A percentile compares a stretch with the other conserved stretches of the same genome.
These are phyloP conservation scores for Lagocephalus sceleratus DNA, from an alignment of 2,797 vertebrate genomes.

Conservation along the genomic window DNA sequence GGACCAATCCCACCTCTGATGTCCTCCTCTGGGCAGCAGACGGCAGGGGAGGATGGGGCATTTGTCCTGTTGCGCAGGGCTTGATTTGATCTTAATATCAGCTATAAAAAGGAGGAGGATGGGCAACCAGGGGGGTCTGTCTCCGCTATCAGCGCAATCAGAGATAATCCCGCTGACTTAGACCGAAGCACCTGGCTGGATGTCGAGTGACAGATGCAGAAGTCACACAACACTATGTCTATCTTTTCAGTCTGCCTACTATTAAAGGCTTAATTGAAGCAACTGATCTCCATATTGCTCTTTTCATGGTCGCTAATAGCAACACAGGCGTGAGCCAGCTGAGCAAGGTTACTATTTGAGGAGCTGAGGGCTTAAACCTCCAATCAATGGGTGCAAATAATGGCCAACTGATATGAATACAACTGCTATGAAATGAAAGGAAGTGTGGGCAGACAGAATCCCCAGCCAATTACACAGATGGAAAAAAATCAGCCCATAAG, in stretches of 20 bases:
- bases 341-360: slow-evolving; percentile 71
- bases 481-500: slow-evolving; percentile 66
- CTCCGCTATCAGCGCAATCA: slow-evolving; percentile 80
- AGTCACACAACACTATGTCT: slow-evolving; percentile 49
- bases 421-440: slow-evolving; percentile 73
- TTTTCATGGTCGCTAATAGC: slow-evolving; percentile 72
- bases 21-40: slow-evolving; percentile 93
- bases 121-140: slow-evolving; percentile 56
- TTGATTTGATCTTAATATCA: slow-evolving; percentile 76
- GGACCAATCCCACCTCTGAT: slow-evolving; percentile 89
- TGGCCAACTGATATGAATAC: slow-evolving; percentile 76
- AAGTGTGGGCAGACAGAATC: slow-evolving; percentile 65
- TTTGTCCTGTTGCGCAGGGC: slow-evolving; percentile 81
- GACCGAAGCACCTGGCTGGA: slow-evolving; percentile 74
- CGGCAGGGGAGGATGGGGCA: slow-evolving; percentile 91
- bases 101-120: slow-evolving; percentile 63
- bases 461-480: slow-evolving; percentile 67
- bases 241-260: slow-evolving; percentile 46
- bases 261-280: slow-evolving; percentile 64
- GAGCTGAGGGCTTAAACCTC: slow-evolving; percentile 64
- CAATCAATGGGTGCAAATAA: slow-evolving; percentile 73
- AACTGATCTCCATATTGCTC: slow-evolving; percentile 75
- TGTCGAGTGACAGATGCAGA: slow-evolving; percentile 72
- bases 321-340: slow-evolving; percentile 73
- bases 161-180: slow-evolving; percentile 72